Conservation (phyloP, 1,140 invertebrate genomes). For the Pygmarrhopalites habei region DNA sequence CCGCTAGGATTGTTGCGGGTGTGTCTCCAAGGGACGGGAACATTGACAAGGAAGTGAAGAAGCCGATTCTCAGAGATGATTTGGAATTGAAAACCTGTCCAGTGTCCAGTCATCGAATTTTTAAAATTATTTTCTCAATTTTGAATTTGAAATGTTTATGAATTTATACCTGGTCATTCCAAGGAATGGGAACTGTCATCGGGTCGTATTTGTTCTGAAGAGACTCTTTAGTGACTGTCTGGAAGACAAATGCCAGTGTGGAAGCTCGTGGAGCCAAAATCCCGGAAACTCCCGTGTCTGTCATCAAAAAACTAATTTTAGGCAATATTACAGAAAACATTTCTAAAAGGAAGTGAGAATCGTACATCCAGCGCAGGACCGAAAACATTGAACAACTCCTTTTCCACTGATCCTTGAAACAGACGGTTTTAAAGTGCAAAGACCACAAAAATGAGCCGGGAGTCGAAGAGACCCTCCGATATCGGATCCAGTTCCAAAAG, state of each 20-base stretch:
- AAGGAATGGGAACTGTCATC: conserved; percentile 20
- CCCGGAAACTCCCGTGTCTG: conserved; percentile 11
- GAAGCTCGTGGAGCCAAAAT: conserved; percentile 29
- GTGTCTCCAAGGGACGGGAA: conserved; percentile 43
- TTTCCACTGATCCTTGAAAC: conserved; percentile 11
- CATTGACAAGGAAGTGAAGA: conserved; percentile 42
- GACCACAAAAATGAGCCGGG: conserved; percentile 28
- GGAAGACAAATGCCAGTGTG: conserved; percentile 24
- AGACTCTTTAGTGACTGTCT: conserved; percentile 5
- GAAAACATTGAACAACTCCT: too few species aligned
- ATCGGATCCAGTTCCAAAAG: conserved; percentile 44
- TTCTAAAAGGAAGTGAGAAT: too few species aligned
- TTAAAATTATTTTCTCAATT: background rate
- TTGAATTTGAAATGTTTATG: background rate
- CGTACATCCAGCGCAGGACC: too few species aligned
- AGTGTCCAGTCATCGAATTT: background rate
- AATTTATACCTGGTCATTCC: conserved; percentile 28
- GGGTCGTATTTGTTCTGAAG: conserved; percentile 25
- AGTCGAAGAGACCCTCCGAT: conserved; percentile 42
- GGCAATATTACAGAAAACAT: too few species aligned
- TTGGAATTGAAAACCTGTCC: conserved; percentile 6
- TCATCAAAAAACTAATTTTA: too few species aligned
- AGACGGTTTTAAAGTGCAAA: conserved; percentile 27
- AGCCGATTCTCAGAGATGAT: conserved; percentile 43
- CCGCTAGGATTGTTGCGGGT: conserved; percentile 41